Percentiles rank a stretch among this genome's conserved stretches.
Evolutionary conservation across 2,888 invertebrate species (phyloP).

Genomic region (Pandemis cinnamomeana): DNA sequence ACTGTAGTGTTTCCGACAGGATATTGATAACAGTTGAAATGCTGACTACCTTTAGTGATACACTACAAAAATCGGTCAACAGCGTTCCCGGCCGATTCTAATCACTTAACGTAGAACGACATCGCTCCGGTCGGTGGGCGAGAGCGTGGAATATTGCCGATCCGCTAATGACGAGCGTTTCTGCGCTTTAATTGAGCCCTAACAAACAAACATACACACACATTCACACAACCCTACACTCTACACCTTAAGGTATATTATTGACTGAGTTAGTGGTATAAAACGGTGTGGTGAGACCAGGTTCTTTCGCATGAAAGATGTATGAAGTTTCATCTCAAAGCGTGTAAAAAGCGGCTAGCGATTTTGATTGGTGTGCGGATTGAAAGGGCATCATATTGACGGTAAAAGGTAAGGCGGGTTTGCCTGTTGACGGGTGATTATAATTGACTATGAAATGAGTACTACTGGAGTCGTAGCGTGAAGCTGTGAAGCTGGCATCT

Average conservation of each 20-base stretch:
- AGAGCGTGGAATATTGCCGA: constrained; percentile 83
- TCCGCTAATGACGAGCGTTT: constrained; percentile 80
- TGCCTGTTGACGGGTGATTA: not conserved
- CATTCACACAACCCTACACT: constrained; percentile 41
- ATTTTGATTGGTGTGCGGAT: constrained; percentile 74
- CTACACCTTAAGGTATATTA: constrained; percentile 45
- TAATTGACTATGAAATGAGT: not conserved
- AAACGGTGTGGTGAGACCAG: constrained; percentile 52
- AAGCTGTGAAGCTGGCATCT: not conserved
- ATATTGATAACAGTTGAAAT: too few relatives aligned
- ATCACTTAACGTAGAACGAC: constrained; percentile 33
- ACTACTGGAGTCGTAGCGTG: not conserved
- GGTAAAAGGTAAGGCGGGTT: constrained; percentile 31
- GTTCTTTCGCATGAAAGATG: constrained; percentile 76
- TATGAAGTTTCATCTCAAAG: constrained; percentile 75
- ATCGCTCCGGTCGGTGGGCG: constrained; percentile 44
- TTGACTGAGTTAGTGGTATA: constrained; percentile 14
- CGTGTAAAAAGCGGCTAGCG: constrained; percentile 69
- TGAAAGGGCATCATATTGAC: constrained; percentile 70
- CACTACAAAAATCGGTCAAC: not conserved
- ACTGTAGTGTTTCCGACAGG: too few relatives aligned
- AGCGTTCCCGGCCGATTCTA: not conserved
- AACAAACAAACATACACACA: constrained; percentile 58
- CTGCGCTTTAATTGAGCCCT: constrained; percentile 81
- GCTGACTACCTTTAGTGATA: too few relatives aligned